Evolutionary conservation across 2,113 vertebrate genomes (phyloP).

Genomic region (Albula goreensis): DNA sequence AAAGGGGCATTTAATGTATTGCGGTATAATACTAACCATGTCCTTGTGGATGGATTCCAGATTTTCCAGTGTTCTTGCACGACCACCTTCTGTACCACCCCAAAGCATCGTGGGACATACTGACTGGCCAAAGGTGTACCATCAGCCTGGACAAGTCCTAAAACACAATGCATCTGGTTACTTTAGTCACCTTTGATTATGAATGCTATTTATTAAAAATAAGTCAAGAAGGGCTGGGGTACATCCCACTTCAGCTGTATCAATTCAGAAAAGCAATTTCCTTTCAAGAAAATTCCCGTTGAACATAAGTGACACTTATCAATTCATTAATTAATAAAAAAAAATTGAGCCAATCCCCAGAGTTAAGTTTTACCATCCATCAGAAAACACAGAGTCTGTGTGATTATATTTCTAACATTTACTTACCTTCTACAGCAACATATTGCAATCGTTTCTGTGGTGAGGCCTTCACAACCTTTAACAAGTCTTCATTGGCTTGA

Average conservation of each 20-base stretch:
- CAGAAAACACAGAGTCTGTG: neutral
- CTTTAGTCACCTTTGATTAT: neutral
- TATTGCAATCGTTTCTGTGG: conserved; percentile 61
- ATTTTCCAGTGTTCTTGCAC: conserved; percentile 59
- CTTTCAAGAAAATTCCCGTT: too few relatives aligned
- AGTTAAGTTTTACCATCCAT: neutral
- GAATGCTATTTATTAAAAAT: neutral
- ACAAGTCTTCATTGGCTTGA: conserved; percentile 60
- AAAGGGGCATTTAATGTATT: neutral
- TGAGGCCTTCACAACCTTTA: conserved; percentile 54
- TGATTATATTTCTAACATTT: neutral
- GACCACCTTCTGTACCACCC: conserved; percentile 65
- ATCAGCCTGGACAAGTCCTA: conserved; percentile 62
- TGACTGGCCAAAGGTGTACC: conserved; percentile 64
- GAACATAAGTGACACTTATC: too few relatives aligned
- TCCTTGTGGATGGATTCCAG: conserved; percentile 54
- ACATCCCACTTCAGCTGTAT: too few relatives aligned
- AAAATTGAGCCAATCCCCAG: neutral
- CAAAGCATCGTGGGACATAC: conserved; percentile 61
- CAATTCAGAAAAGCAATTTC: too few relatives aligned
- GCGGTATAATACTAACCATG: conserved; percentile 52
- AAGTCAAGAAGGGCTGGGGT: too few relatives aligned
- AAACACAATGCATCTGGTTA: conserved; percentile 6
- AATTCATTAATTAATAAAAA: too few relatives aligned
- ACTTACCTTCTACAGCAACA: conserved; percentile 70